Evolutionary conservation across 2,888 invertebrate genomes (phyloP), one percentile per base, ranked within the genome.

Genomic region (Agrochola lota): DNA sequence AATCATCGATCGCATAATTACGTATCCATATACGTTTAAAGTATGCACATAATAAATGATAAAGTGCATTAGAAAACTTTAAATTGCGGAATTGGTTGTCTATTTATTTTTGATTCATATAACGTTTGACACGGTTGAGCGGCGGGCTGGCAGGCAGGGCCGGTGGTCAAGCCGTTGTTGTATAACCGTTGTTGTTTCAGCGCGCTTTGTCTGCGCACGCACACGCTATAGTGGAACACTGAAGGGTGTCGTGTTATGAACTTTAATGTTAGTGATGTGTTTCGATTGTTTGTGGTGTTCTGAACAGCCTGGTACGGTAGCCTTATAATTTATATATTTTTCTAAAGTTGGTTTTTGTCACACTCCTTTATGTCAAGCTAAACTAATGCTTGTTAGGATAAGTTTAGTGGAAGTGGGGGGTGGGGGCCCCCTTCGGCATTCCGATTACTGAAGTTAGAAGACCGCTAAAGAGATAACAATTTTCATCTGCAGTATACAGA

Each of bases 141-240:
- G 87, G 78, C n/a, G 71, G 63, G 74, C 84, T 80, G 77, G 69
- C 77, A 59, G 81, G 60, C 60, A 43, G 59, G 26, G 46, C 82
- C 71, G 68, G 73, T 80, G 80, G 80, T 79, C 78, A 75, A 67
- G 74, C 68, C 43, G 79, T 80, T 78, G 83, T 91, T 91, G 88
- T 88, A 88, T 91, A 91, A 91, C 85, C 84, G 84, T 85, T 84
- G 84, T 35, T 35, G 87, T 87, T 91, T 89, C 86, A 88, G 88
- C 85, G 81, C 82, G 80, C 55, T 46, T 81, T 83, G 78, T 80
- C 75, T 76, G 80, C 73, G 77, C 85, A 85, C 83, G 83, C 84
- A 80, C 80, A 85, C 74, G 84, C 74, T 81, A 74, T 81, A 78
- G 81, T 82, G 79, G 60, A 81, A 84, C 84, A 77, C 85, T 88